A percentile compares a stretch with the other conserved stretches of the same genome.
phyloP scores from a whole-genome alignment of 2,888 invertebrate genomes.

The Apotomis capreana region DNA sequence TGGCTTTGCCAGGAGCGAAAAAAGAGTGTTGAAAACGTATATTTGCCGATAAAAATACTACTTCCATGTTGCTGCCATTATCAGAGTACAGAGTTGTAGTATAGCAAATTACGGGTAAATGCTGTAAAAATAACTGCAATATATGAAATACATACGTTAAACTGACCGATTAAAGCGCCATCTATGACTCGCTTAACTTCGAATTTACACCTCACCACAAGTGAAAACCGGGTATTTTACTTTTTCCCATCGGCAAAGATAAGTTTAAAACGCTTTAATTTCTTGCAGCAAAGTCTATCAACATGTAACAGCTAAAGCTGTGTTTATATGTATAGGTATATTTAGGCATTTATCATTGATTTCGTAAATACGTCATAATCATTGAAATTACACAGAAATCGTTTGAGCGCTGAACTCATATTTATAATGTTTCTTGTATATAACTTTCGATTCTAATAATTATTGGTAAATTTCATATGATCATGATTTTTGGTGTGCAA shows the following conservation, averaged over 20 bases:
- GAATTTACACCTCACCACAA: too few relatives aligned
- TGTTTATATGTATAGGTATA: constrained; percentile 60
- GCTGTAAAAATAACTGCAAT: too few relatives aligned
- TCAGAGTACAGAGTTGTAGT: not conserved
- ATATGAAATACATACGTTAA: too few relatives aligned
- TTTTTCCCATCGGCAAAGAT: not conserved
- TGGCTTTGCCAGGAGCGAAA: constrained; percentile 68
- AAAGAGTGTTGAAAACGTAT: constrained; percentile 13
- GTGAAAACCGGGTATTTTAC: not conserved
- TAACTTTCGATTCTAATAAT: constrained; percentile 23
- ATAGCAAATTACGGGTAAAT: too few relatives aligned
- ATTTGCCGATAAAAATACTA: constrained; percentile 4
- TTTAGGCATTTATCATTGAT: constrained; percentile 56
- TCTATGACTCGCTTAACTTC: too few relatives aligned
- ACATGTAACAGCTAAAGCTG: constrained; percentile 71
- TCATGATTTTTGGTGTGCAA: constrained; percentile 24
- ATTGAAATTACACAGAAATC: constrained; percentile 15
- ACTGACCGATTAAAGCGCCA: too few relatives aligned
- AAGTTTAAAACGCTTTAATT: constrained; percentile 29
- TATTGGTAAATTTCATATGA: constrained; percentile 9
- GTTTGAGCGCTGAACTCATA: not conserved
- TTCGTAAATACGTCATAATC: constrained; percentile 42
- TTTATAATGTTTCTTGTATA: constrained; percentile 25
- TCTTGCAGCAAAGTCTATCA: constrained; percentile 71
- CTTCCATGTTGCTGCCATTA: not conserved